Evolutionary conservation across 2,888 invertebrate species (phyloP), one percentile per base, ranked within the genome.

Genomic region (Drosophila quinaria): DNA sequence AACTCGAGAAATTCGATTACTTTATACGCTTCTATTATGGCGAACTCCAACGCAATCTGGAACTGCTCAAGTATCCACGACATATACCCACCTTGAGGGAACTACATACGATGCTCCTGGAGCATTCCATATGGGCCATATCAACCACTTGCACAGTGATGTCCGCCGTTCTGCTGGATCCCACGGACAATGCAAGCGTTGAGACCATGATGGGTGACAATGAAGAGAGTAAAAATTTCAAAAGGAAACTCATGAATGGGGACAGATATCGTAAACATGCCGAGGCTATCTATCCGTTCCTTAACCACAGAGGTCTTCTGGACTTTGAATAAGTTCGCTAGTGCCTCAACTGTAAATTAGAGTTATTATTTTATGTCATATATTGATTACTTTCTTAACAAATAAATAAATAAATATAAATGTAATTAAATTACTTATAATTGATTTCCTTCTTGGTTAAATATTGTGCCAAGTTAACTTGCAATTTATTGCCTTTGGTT

Each of bases 1-100:
- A 91, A 56, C 44, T 90, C 0, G 87, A 87, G 35, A 64, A 91
- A 31, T 92, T 92, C 41, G 92, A 92, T 25, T 89, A 82, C 59
- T 89, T 92, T 3, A 75, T 92, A 5, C 83, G 90, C 31, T 90
- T 78, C 59, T 92, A 92, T 58, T 90, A 92, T 31, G 72, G 78
- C 3, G 70, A 87, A 13, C 70, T 91, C 31, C 65, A 81, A 19
- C 71, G 81, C 5, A 78, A 83, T 68, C 70, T 91, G 22, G 79
- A 79, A 35, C 29, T 90, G 1, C 64, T 91, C 0, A 81, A 83
- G 22, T 91, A 86, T 56, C 50, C 71, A 2, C 80, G 81, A 13
- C 37, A 70, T n/a, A 60, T 90, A 51, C 91, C 91, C 6, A 77
- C 65, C 5, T 62, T 91, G 1, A 46, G 0, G 8, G 77, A 77